A percentile compares a stretch with the other conserved stretches of the same genome.
Evolutionary conservation across 2,888 invertebrate genomes (phyloP).

Genomic region (Nipponacmea schrenckii): DNA sequence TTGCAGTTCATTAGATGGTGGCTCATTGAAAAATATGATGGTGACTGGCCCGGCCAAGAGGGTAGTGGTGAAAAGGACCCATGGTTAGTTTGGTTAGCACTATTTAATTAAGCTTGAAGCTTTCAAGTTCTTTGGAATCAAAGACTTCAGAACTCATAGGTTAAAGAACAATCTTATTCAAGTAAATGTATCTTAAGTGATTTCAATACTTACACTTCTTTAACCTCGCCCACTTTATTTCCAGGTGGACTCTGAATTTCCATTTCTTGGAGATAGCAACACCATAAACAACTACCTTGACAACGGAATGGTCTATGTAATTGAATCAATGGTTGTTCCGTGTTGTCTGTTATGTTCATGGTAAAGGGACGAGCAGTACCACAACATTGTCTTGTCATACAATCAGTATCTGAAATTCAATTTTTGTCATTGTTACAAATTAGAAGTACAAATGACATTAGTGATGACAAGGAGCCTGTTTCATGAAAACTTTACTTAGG

Average conservation of each 20-base stretch:
- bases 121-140: no score
- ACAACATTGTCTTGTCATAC: constrained; percentile 84
- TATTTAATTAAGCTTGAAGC: no score
- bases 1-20: no score
- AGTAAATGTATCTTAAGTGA: background rate
- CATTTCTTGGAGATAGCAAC: constrained; percentile 61
- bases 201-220: constrained; percentile 51
- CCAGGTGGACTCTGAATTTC: constrained; percentile 59
- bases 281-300: constrained; percentile 72
- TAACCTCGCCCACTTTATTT: constrained; percentile 48
- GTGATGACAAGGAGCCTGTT: no score
- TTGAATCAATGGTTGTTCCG: constrained; percentile 84
- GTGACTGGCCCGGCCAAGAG: no score
- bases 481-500: no score
- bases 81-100: no score
- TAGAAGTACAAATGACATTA: no score
- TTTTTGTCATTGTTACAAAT: background rate
- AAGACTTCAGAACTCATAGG: no score
- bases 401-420: constrained; percentile 76
- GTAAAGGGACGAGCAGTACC: constrained; percentile 85
- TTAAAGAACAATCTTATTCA: no score
- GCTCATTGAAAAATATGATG: no score
- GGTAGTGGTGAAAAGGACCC: no score
- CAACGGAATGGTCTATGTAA: constrained; percentile 85
- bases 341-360: constrained; percentile 86